These are phyloP conservation scores for Hoplodrina blanda DNA, from an alignment of 2,888 invertebrate species.

Conservation along the genomic window DNA sequence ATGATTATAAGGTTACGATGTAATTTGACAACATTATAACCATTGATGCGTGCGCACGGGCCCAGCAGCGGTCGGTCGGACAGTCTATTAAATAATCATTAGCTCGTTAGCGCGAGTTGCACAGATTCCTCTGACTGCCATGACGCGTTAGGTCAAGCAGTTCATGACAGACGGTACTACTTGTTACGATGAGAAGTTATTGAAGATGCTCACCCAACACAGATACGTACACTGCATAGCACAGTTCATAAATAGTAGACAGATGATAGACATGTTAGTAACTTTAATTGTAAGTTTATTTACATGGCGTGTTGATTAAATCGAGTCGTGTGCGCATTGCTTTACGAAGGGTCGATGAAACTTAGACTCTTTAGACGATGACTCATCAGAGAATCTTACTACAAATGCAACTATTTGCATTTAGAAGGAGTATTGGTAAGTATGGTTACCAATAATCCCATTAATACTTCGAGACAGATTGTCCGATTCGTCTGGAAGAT, in stretches of 20 bases:
- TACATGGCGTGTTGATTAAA: too few relatives aligned
- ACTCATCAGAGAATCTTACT: too few relatives aligned
- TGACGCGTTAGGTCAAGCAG: slow-evolving; percentile 26
- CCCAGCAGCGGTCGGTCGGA: not conserved
- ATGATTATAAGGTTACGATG: not conserved
- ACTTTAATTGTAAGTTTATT: not conserved
- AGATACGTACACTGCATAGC: too few relatives aligned
- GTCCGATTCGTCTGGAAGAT: too few relatives aligned
- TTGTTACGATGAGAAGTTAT: not conserved
- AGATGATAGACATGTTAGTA: not conserved
- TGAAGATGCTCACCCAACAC: not conserved
- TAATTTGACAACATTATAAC: not conserved
- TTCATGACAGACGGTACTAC: not conserved
- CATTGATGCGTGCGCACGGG: not conserved
- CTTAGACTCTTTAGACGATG: too few relatives aligned
- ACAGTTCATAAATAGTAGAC: not conserved
- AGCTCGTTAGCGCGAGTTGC: slow-evolving; percentile 42
- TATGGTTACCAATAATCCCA: too few relatives aligned
- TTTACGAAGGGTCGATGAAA: too few relatives aligned
- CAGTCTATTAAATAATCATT: slow-evolving; percentile 31
- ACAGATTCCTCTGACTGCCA: slow-evolving; percentile 16
- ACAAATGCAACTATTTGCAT: too few relatives aligned
- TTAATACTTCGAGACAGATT: not conserved
- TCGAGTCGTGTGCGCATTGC: too few relatives aligned
- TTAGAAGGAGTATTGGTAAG: too few relatives aligned